phyloP scores from a whole-genome alignment of 2,888 invertebrate species.

The Andrena fulva region DNA sequence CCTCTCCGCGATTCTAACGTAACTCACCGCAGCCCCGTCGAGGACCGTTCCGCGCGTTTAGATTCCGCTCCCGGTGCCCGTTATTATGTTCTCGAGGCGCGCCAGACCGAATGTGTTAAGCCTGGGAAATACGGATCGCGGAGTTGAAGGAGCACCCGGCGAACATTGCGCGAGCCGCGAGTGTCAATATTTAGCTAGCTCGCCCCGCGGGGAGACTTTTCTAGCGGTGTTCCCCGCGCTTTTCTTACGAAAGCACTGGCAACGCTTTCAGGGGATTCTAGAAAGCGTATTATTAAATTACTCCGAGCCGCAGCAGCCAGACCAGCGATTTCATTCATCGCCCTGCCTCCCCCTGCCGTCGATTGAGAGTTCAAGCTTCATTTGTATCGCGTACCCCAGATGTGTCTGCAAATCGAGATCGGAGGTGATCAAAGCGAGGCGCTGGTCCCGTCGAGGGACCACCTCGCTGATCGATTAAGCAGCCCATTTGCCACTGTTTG shows the following conservation, averaged over 20 bases:
- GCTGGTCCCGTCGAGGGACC: conserved; percentile 16
- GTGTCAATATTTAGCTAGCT: conserved; percentile 52
- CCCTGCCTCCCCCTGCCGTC: no score
- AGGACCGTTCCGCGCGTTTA: conserved; percentile 28
- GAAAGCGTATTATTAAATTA: no score
- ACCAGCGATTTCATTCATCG: no score
- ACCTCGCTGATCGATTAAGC: conserved; percentile 49
- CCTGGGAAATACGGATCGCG: conserved; percentile 38
- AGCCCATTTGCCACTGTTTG: conserved; percentile 36
- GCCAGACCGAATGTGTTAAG: conserved; percentile 18
- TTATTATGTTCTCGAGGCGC: conserved; percentile 51
- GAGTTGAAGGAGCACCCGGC: conserved; percentile 17
- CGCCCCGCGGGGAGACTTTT: not conserved
- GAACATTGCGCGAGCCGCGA: conserved; percentile 28
- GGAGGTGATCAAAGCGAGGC: conserved; percentile 39
- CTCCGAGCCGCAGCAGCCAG: no score
- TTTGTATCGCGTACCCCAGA: not conserved
- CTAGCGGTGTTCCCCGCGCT: not conserved
- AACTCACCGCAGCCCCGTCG: conserved; percentile 22
- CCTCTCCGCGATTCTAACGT: not conserved
- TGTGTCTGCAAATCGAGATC: not conserved
- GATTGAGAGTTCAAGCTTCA: no score
- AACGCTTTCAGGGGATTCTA: no score
- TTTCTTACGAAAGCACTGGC: not conserved
- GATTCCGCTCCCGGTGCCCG: conserved; percentile 31